Conservation (phyloP, 2,113 vertebrate genomes). For the Spilogale gracilis region DNA sequence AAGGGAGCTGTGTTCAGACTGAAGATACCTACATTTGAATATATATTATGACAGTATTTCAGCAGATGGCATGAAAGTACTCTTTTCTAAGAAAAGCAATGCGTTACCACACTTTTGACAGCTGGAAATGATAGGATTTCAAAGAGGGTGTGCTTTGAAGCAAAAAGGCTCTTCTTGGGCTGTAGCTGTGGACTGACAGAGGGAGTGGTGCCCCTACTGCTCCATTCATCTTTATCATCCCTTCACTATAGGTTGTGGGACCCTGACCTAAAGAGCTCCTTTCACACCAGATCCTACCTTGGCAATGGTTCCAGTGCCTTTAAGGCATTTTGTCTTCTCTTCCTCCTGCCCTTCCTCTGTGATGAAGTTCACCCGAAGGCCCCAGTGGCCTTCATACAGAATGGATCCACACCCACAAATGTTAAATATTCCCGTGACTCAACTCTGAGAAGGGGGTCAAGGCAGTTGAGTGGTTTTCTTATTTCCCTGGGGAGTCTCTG, state of each 20-base stretch:
- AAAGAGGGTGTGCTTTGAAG: background rate
- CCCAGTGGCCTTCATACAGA: background rate
- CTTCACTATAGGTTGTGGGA: background rate
- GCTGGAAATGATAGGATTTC: background rate
- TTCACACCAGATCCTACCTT: too few relatives aligned
- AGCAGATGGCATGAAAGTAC: background rate
- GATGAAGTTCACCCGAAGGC: background rate
- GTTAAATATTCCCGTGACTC: background rate
- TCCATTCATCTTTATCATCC: background rate
- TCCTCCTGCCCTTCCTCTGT: background rate
- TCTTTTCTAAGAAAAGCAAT: background rate
- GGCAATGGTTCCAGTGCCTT: background rate
- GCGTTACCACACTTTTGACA: background rate
- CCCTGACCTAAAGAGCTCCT: background rate
- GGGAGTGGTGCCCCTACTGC: background rate
- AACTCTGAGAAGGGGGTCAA: background rate
- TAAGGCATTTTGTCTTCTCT: background rate
- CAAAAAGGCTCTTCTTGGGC: background rate
- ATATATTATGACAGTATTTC: background rate
- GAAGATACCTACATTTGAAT: background rate
- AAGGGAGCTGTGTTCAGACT: background rate
- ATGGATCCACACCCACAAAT: background rate
- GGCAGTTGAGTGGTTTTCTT: background rate
- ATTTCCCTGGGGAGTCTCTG: slow-evolving; percentile 21
- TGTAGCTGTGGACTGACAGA: background rate